phyloP scores from a whole-genome alignment of 2,113 vertebrate species.

The Pteropus alecto region DNA sequence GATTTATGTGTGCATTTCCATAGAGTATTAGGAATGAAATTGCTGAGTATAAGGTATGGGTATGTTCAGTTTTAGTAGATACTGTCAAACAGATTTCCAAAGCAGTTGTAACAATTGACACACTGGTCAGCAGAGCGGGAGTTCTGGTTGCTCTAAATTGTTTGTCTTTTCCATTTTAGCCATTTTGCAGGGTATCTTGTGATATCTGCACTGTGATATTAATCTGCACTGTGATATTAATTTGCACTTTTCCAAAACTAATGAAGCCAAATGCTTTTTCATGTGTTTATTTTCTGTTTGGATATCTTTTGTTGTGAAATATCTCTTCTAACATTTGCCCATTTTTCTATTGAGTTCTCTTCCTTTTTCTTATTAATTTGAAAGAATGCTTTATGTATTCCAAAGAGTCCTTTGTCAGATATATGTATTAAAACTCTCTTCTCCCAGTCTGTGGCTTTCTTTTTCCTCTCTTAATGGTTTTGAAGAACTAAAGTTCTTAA shows the following conservation, averaged over 20 bases:
- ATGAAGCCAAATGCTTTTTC: background rate
- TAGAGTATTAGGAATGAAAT: background rate
- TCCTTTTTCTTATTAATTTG: background rate
- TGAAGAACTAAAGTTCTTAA: background rate
- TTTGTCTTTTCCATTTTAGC: background rate
- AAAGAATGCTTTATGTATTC: background rate
- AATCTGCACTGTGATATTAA: background rate
- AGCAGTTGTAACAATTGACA: background rate
- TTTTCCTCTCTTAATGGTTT: background rate
- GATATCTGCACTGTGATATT: background rate
- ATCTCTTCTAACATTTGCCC: background rate
- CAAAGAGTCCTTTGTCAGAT: background rate
- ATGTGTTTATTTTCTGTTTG: background rate
- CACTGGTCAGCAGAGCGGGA: background rate
- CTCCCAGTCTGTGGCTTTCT: background rate
- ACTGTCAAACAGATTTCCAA: background rate
- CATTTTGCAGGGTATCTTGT: background rate
- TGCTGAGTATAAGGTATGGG: background rate
- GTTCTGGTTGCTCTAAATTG: background rate
- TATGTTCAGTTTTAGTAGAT: background rate
- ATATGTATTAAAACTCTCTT: background rate
- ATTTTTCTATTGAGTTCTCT: background rate
- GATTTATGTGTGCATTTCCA: background rate
- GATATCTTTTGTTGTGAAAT: background rate
- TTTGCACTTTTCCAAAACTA: background rate